Conservation (phyloP, 1,140 invertebrate genomes). For the Scaptomyza montana region DNA sequence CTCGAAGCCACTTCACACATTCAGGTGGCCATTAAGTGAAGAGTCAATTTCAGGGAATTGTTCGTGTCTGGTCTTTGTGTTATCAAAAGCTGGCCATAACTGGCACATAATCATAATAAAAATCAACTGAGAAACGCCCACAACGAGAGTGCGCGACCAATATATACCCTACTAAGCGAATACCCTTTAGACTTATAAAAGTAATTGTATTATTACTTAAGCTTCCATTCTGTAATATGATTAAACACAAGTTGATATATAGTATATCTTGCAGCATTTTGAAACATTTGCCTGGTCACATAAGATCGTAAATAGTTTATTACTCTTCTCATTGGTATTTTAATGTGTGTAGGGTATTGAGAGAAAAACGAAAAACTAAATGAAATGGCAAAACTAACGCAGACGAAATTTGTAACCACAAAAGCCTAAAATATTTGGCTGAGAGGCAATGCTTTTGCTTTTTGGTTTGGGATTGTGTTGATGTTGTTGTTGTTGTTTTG, state of each 20-base stretch:
- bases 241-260: too few relatives aligned
- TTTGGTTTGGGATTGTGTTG: conserved; percentile 5
- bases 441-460: conserved; percentile 18
- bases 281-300: too few relatives aligned
- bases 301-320: too few relatives aligned
- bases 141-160: too few relatives aligned
- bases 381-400: conserved; percentile 68
- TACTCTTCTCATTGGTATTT: background rate
- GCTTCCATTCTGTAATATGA: too few relatives aligned
- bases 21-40: conserved; percentile 47
- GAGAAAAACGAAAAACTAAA: conserved; percentile 56
- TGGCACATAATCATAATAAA: conserved; percentile 51
- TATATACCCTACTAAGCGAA: background rate
- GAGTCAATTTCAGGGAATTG: conserved; percentile 48
- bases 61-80: conserved; percentile 40
- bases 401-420: conserved; percentile 74
- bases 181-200: too few relatives aligned
- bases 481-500: background rate
- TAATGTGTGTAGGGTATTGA: conserved; percentile 17
- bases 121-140: background rate
- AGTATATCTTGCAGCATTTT: too few relatives aligned
- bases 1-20: conserved; percentile 1
- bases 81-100: conserved; percentile 42
- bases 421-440: conserved; percentile 42
- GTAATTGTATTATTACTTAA: too few relatives aligned